phyloP scores from a whole-genome alignment of 2,797 vertebrate species.

The Sebastes itinus region DNA sequence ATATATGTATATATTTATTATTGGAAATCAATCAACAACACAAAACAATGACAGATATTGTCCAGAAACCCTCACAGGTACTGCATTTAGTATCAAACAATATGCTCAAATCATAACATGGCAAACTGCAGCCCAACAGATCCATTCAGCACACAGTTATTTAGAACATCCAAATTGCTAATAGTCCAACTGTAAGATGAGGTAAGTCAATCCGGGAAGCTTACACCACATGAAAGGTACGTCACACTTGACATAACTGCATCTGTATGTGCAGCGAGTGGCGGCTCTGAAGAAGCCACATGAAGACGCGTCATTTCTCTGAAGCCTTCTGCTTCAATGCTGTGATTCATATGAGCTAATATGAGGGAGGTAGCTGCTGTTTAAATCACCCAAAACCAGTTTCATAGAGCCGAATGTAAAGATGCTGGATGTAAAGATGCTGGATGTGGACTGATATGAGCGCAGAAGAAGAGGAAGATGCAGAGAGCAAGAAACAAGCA shows the following conservation, averaged over 20 bases:
- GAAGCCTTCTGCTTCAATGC: slow-evolving; percentile 29
- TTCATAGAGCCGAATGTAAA: neutral
- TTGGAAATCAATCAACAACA: too few relatives aligned
- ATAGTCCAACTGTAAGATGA: slow-evolving; percentile 38
- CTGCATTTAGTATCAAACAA: too few relatives aligned
- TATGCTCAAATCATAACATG: too few relatives aligned
- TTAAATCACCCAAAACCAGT: neutral
- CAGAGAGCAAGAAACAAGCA: neutral
- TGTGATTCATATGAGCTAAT: slow-evolving; percentile 30
- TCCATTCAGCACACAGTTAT: neutral
- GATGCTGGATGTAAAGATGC: neutral
- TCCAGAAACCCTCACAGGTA: too few relatives aligned
- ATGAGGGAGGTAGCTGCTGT: slow-evolving; percentile 8
- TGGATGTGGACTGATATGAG: neutral
- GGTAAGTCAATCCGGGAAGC: slow-evolving; percentile 30
- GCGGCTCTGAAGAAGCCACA: slow-evolving; percentile 51
- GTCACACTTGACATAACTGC: slow-evolving; percentile 46
- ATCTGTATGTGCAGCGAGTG: slow-evolving; percentile 39
- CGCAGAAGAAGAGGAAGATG: neutral
- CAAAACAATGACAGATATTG: too few relatives aligned
- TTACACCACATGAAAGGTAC: slow-evolving; percentile 57
- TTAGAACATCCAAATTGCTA: slow-evolving; percentile 24
- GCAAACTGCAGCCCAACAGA: too few relatives aligned
- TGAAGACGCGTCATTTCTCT: slow-evolving; percentile 49
- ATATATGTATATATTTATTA: too few relatives aligned